Conservation (phyloP, 2,888 invertebrate genomes). For the Metalampra italica region DNA sequence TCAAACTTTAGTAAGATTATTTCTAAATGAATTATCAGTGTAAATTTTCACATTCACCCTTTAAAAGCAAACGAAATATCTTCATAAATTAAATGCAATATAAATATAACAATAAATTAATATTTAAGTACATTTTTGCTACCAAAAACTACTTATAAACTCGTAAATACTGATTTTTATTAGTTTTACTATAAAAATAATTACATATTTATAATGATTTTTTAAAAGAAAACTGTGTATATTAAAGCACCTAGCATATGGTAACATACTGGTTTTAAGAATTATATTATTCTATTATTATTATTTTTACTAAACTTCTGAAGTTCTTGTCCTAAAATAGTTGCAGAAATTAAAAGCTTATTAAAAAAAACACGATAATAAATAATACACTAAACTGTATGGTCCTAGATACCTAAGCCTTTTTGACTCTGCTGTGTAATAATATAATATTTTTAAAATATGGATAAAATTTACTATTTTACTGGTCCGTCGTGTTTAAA, state of each 20-base stretch:
- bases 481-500: too few relatives aligned
- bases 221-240: neutral
- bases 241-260: slow-evolving; percentile 1
- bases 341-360: too few relatives aligned
- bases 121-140: slow-evolving; percentile 5
- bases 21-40: neutral
- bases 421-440: too few relatives aligned
- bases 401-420: too few relatives aligned
- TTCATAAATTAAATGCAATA: neutral
- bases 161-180: neutral
- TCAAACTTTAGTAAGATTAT: too few relatives aligned
- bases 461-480: too few relatives aligned
- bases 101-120: neutral
- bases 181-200: neutral
- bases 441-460: too few relatives aligned
- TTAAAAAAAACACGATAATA: too few relatives aligned
- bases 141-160: neutral
- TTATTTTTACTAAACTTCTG: too few relatives aligned
- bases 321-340: too few relatives aligned
- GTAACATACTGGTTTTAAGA: neutral
- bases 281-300: neutral
- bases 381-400: too few relatives aligned
- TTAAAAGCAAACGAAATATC: neutral
- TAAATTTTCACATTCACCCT: neutral
- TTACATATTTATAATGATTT: neutral